Evolutionary conservation across 2,797 vertebrate genomes (phyloP), one percentile per base, ranked within the genome.

Genomic region (Caiman crocodilus): DNA sequence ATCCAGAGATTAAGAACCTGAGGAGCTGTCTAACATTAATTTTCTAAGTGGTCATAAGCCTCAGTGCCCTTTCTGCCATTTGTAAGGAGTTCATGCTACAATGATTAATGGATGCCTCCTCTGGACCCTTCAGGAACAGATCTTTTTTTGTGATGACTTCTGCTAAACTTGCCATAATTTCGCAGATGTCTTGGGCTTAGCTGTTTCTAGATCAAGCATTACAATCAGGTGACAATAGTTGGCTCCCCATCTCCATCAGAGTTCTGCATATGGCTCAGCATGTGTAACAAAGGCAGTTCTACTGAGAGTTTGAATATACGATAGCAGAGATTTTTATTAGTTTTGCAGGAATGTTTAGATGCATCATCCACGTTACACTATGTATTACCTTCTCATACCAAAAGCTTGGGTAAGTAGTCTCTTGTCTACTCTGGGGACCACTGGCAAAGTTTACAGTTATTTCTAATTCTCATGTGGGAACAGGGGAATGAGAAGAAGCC

Each of bases 161-260:
- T 90, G 57, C 73, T 63, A 88, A 77, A 87, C 87, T 82, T 28
- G 14, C 32, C 2, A 5, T 80, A 83, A 81, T 87, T 87, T 92
- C n/a, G 60, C 18, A 57, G 35, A 56, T 5, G 10, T n/a, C 4
- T 32, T 30, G 42, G 56, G 50, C 82, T 87, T 64, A 21, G 7
- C 14, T 65, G 26, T 71, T 10, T 87, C 76, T 74, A 4, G 59
- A 26, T 21, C 79, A 67, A 79, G 7, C 20, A 26, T 74, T 76
- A 74, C 79, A 77, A 73, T 23, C 76, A 69, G 26, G 8, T 9
- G 15, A 25, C 25, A 21, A 3, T 3, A 3, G 67, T 82, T 79
- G 85, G 69, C n/a, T 28, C 8, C 5, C 11, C 50, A n/a, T 10
- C 55, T 74, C 9, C 9, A 11, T 50, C 42, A 50, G 42, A 50